These are phyloP conservation scores for Seira musarum DNA, from an alignment of 2,888 invertebrate genomes.

Conservation along the genomic window DNA sequence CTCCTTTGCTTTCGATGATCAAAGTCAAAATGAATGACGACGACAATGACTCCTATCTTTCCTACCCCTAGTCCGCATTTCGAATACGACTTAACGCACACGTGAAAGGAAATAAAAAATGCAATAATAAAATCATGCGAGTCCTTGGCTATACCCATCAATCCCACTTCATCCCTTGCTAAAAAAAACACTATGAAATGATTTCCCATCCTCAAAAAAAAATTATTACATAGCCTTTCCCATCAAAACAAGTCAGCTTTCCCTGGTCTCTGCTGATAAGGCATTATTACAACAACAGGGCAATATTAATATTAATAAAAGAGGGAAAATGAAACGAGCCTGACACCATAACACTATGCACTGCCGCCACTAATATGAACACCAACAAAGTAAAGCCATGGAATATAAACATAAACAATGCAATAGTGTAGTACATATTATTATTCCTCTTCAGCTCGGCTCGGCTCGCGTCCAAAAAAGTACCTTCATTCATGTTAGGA, in stretches of 20 bases:
- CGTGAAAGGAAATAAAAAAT: not conserved
- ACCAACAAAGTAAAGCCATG: not conserved
- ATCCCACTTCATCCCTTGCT: not conserved
- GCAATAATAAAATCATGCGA: constrained; percentile 10
- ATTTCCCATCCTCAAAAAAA: not conserved
- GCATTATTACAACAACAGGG: not conserved
- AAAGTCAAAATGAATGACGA: constrained; percentile 20
- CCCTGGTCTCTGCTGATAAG: constrained; percentile 2
- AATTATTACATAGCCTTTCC: no score
- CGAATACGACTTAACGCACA: not conserved
- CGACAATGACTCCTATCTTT: constrained; percentile 19
- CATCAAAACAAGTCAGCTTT: not conserved
- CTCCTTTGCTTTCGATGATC: constrained; percentile 12
- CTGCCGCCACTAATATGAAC: not conserved
- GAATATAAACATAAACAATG: constrained; percentile 41
- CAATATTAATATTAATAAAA: constrained; percentile 47
- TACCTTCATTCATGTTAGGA: not conserved
- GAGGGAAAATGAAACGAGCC: not conserved
- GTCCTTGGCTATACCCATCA: not conserved
- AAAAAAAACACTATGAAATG: not conserved
- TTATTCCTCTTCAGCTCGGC: no score
- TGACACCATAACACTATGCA: not conserved
- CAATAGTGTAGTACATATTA: no score
- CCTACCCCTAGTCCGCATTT: not conserved
- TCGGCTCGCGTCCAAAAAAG: not conserved